These are phyloP conservation scores for Hydropotes inermis DNA, from an alignment of 2,113 vertebrate species.

Conservation along the genomic window DNA sequence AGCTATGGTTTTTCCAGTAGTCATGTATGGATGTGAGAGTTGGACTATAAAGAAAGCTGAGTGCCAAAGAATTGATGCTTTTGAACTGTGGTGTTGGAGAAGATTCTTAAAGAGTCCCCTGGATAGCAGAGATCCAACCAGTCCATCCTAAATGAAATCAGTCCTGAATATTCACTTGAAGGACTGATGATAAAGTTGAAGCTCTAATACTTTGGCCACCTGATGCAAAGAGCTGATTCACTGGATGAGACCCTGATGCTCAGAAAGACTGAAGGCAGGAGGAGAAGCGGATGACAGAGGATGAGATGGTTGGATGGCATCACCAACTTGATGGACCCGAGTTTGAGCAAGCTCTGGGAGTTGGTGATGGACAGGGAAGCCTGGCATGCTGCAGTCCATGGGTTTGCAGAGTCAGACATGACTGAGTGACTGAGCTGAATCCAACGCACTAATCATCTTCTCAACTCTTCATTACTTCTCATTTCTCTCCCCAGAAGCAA, in stretches of 20 bases:
- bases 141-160: not conserved
- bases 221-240: not conserved
- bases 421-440: not conserved
- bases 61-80: not conserved
- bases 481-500: not conserved
- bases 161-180: not conserved
- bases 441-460: not conserved
- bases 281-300: not conserved
- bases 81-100: not conserved
- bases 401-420: not conserved
- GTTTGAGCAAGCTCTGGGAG: not conserved
- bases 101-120: not conserved
- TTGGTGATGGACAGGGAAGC: not conserved
- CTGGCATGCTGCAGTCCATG: not conserved
- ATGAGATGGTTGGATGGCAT: not conserved
- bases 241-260: not conserved
- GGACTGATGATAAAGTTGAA: not conserved
- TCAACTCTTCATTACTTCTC: not conserved
- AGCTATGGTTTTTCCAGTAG: not conserved
- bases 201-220: not conserved
- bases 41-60: not conserved
- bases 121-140: not conserved
- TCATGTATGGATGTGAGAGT: not conserved
- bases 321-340: fast-evolving
- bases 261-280: not conserved